Evolutionary conservation across 2,797 vertebrate species (phyloP), one percentile per base, ranked within the genome.

Genomic region (Myotis pilosus): DNA sequence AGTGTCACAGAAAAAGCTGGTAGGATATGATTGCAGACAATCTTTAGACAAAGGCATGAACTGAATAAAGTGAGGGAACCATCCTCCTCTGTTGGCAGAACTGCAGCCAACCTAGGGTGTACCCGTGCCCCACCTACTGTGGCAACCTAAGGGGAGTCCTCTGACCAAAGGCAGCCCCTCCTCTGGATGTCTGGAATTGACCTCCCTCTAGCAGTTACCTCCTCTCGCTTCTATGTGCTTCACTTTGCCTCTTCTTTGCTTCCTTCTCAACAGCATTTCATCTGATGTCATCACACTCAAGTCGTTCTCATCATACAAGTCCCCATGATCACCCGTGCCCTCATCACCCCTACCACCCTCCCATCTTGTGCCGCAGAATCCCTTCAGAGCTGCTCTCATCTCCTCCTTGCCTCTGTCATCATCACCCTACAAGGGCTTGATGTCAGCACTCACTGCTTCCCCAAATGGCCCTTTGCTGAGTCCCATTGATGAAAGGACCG

Each of bases 71-170:
- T 1, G 2, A 72, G 22, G 47, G 15, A 62, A 64, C 8, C 22
- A 9, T 22, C 72, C 5, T 20, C 8, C 9, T 17, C 12, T 69
- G 15, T 12, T 33, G 25, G 41, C 33, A 47, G 19, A 75, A 47
- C 2, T 0, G 3, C 44, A 94, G 20, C 9, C 49, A 20, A 3
- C 36, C 6, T 6, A 11, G 2, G 10, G 1, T 6, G 1, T 2
- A 47, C 0, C 2, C 0, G 3, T n/a, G 30, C 3, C 33, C 7
- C 4, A 36, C 9, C 8, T 69, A 47, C 2, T 0, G 36, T 53
- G 51, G 11, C 64, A 41, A 8, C 0, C 2, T 6, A 38, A 41
- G 60, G 66, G 66, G 13, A 53, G 2, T 16, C 44, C 33, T 53
- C 22, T 55, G 8, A 6, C 2, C 0, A 0, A 74, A 49, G 53